Evolutionary conservation across 1,140 invertebrate genomes (phyloP), one percentile per base, ranked within the genome.

Genomic region (Scaptomyza pallida): DNA sequence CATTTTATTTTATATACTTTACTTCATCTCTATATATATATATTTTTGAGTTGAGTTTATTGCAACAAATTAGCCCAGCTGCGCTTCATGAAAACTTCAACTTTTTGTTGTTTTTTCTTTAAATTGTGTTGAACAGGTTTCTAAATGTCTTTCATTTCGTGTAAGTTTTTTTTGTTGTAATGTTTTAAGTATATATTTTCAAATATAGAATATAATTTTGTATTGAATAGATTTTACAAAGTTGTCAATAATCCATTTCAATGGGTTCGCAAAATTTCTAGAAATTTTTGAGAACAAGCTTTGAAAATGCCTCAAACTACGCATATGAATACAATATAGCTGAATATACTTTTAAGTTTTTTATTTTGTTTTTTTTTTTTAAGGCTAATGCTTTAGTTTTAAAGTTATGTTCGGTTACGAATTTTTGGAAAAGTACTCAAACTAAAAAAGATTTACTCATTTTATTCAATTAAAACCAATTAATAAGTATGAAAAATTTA

Each of bases 221-320:
- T 56, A 50, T 79, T 75, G 72, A 83, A 85, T 79, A 63, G 37
- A 44, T 71, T 59, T 69, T 77, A 59, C 73, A 73, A n/a, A 75
- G 23, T 62, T 64, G 55, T 52, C 77, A 43, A 78, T 73, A 75
- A 51, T 65, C 41, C 51, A 57, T 72, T 78, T 69, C 67, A 83
- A 47, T 77, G 75, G 75, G 71, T 82, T 86, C 71, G 78, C 78
- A 88, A 88, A 88, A 82, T 86, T 74, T 88, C 82, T 80, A 88
- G 78, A 88, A 69, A 52, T 65, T 86, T 72, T 81, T 71, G 79
- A 68, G 82, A 88, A 88, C 82, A 88, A 88, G 82, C 82, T 88
- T 88, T 89, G 82, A 88, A 88, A 88, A 88, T 88, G 82, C 83
- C 64, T 89, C 68, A 88, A 88, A 88, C 83, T 88, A 88, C 78